Evolutionary conservation across 2,888 invertebrate species (phyloP), one percentile per base, ranked within the genome.

Genomic region (Macropis europaea): DNA sequence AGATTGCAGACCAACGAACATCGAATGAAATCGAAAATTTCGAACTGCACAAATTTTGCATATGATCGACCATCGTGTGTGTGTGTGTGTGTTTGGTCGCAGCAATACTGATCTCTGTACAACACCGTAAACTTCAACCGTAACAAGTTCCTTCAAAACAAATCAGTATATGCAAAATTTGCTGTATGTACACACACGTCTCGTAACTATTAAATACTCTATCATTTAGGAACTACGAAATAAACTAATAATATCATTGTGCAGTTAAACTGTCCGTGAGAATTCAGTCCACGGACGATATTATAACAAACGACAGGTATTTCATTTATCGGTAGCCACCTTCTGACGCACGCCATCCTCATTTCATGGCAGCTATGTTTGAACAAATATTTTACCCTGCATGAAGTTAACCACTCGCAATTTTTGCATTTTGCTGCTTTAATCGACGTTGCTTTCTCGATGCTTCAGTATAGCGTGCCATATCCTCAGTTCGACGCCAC

Each of bases 401-500:
- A 68, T 47, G n/a, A 62, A 67, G 38, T 30, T 42, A 42, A 30
- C 7, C 54, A 42, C 11, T 56, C 30, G 19, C 19, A 52, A 48
- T n/a, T 5, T 59, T 34, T 38, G 9, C 6, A 19, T 30, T 4
- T 32, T 40, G 24, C 3, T 17, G 11, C 13, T 40, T 72, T 60
- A 43, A 22, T 61, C 38, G 30, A 17, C 42, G 15, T 24, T 62
- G 17, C 5, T 61, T 19, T 74, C 47, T 2, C 79, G 70, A 53
- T 76, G 47, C 53, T 26, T 76, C 22, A 48, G 26, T 59, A 98
- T 94, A 0, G 96, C 95, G 72, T 95, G 94, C 97, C 97, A 98
- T 73, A 98, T 91, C 60, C 95, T 93, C 47, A 97, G 93, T 87
- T 97, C 95, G 22, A 95, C 92, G 38, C 97, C 97, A 56, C 96